These are phyloP conservation scores for Drosophila nasuta DNA, from an alignment of 1,140 invertebrate species.

Conservation along the genomic window DNA sequence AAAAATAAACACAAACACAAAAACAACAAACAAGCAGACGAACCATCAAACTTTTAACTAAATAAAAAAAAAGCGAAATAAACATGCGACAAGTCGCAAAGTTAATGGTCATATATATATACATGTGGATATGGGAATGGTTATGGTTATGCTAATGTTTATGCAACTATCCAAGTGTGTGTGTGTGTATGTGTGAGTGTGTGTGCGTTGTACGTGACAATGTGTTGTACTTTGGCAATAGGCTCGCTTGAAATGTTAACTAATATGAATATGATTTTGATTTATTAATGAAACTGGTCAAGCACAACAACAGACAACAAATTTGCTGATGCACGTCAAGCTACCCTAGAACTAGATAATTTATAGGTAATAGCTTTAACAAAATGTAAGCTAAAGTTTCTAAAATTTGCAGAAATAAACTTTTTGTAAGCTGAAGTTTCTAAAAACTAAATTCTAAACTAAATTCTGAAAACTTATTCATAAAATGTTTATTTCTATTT, in stretches of 20 bases:
- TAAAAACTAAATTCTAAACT: no score
- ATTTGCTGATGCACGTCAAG: not conserved
- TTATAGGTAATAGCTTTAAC: no score
- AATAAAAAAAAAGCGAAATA: slow-evolving; percentile 7
- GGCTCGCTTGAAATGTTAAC: slow-evolving; percentile 26
- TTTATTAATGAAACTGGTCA: slow-evolving; percentile 15
- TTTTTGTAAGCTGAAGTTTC: no score
- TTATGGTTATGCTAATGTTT: slow-evolving; percentile 14
- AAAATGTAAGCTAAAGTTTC: no score
- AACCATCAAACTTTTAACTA: slow-evolving; percentile 6
- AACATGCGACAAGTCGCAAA: slow-evolving; percentile 10
- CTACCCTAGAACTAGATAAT: not conserved
- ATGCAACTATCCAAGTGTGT: slow-evolving; percentile 8
- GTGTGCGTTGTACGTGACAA: slow-evolving; percentile 18
- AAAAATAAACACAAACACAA: slow-evolving; percentile 5
- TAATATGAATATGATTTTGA: slow-evolving; percentile 38
- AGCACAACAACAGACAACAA: not conserved
- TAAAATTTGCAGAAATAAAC: no score
- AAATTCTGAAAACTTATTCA: no score
- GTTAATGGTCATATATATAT: slow-evolving; percentile 1
- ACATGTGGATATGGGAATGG: slow-evolving; percentile 17
- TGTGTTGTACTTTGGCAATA: slow-evolving; percentile 19
- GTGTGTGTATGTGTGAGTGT: not conserved
- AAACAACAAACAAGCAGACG: slow-evolving; percentile 1
- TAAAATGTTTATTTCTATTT: no score